These are phyloP conservation scores for Bos indicus DNA, from an alignment of 2,113 vertebrate genomes.

Conservation along the genomic window DNA sequence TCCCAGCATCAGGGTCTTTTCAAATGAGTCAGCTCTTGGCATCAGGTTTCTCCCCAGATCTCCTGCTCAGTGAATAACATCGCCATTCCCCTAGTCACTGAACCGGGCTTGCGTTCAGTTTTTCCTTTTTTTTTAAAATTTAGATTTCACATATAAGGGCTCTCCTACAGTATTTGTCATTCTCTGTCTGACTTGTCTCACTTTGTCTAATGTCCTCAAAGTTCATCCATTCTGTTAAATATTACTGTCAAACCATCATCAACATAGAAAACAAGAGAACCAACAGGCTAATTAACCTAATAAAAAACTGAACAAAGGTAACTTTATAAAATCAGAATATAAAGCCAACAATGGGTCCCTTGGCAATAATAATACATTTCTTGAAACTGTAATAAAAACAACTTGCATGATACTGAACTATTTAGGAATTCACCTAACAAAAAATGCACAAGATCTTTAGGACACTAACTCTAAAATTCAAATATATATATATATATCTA, in stretches of 20 bases:
- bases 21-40: too few species aligned
- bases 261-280: not conserved
- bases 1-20: too few species aligned
- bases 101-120: not conserved
- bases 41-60: not conserved
- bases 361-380: not conserved
- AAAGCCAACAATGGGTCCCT: not conserved
- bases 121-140: not conserved
- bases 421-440: not conserved
- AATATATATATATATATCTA: not conserved
- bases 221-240: not conserved
- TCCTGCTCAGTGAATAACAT: not conserved
- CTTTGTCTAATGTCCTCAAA: not conserved
- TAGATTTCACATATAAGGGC: not conserved
- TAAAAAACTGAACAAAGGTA: not conserved
- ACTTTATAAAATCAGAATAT: not conserved
- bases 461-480: not conserved
- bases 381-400: constrained; percentile 12
- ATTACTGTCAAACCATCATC: not conserved
- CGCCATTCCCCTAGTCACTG: not conserved
- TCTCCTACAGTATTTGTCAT: not conserved
- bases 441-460: not conserved
- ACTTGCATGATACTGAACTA: not conserved
- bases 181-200: not conserved
- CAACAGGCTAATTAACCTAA: not conserved